Evolutionary conservation across 2,888 invertebrate genomes (phyloP), one percentile per base, ranked within the genome.

Genomic region (Habroteleia sp.): DNA sequence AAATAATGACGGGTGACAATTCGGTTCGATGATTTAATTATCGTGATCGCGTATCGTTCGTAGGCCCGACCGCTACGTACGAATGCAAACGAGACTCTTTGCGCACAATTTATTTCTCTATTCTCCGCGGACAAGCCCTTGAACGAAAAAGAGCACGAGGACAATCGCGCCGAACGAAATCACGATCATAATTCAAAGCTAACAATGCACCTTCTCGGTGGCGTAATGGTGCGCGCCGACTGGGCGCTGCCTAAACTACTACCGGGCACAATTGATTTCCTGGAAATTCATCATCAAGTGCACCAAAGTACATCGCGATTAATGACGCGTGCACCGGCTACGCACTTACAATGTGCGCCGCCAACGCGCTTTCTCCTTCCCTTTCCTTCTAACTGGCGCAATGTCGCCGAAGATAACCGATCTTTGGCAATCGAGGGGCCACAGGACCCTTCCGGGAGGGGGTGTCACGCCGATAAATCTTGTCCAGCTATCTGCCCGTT

Each of bases 361-460:
- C 8, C 16, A 14, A 6, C 1, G 35, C 23, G 60, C 16, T 2
- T 10, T 11, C 42, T 23, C 37, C 48, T 5, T 29, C 41, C n/a
- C n/a, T n/a, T 39, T 41, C 62, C 42, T 20, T 41, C 65, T 62
- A 72, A 75, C 68, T 77, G 35, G 56, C 69, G 60, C 46, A 56
- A 74, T 62, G 48, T 56, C 44, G 60, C 2, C 44, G 44, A n/a
- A 60, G 77, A 73, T 73, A 73, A 58, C 44, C 48, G 68, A 71
- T 63, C 74, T 73, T 73, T 44, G 69, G 78, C 80, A 79, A 81
- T 82, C 79, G 54, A 66, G 79, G 76, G n/a, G n/a, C n/a, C n/a
- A n/a, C n/a, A n/a, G n/a, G 20, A 46, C 27, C 41, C 44, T 25
- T 13, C 31, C 41, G 58, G 20, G 25, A 27, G 27, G 27, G 27